A percentile compares a stretch with the other conserved stretches of the same genome.
phyloP scores from a whole-genome alignment of 2,113 vertebrate species.

The Apodemus sylvaticus region DNA sequence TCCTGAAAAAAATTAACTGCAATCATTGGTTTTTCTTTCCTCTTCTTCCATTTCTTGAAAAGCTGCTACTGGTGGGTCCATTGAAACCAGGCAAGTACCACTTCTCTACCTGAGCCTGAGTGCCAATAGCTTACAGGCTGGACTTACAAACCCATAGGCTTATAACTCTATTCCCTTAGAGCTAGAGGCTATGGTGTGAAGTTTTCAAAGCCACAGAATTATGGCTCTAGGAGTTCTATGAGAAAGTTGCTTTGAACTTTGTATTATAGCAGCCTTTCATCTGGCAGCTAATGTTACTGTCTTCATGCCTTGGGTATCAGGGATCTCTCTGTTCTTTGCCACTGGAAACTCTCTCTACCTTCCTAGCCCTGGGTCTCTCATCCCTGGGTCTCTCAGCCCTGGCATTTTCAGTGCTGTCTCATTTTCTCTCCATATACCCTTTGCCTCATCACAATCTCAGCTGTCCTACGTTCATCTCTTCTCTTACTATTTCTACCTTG shows the following conservation, averaged over 20 bases:
- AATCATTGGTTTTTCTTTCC: not conserved
- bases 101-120: not conserved
- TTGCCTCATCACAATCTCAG: not conserved
- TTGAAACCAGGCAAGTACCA: not conserved
- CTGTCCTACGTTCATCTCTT: not conserved
- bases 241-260: not conserved
- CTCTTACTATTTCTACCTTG: not conserved
- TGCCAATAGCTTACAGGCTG: not conserved
- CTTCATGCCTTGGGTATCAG: no score
- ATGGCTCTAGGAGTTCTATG: not conserved
- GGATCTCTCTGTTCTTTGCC: not conserved
- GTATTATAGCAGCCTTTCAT: not conserved
- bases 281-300: not conserved
- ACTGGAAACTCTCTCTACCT: not conserved
- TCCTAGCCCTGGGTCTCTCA: not conserved
- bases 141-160: not conserved
- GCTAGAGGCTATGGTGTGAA: not conserved
- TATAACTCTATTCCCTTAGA: not conserved
- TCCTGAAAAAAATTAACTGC: not conserved
- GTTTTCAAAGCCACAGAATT: not conserved
- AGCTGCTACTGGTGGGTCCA: not conserved
- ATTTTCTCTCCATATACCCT: not conserved
- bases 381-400: no score
- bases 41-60: not conserved
- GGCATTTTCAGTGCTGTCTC: not conserved